Evolutionary conservation across 2,888 invertebrate genomes (phyloP).

Genomic region (Limnephilus lunatus): DNA sequence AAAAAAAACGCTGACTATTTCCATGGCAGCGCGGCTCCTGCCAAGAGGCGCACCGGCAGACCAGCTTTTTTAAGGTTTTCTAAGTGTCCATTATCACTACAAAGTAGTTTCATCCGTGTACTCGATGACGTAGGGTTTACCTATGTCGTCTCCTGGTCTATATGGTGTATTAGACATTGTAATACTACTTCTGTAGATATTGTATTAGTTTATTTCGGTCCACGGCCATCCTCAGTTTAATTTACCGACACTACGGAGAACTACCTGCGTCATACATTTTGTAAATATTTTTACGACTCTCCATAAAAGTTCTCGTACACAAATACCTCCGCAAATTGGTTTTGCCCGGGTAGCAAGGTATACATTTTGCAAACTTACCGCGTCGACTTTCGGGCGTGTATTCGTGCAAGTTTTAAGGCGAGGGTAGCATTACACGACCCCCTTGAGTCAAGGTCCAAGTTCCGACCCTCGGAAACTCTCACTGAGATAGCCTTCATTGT

Average conservation of each 20-base stretch:
- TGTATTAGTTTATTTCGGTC: background rate
- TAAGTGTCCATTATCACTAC: too few relatives aligned
- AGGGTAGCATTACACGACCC: background rate
- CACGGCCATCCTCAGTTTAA: background rate
- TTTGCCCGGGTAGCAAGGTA: background rate
- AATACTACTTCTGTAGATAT: background rate
- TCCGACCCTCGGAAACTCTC: background rate
- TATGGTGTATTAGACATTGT: too few relatives aligned
- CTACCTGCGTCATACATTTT: background rate
- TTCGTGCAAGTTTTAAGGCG: background rate
- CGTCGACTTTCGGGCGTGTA: background rate
- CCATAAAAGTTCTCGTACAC: background rate
- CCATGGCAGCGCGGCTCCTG: too few relatives aligned
- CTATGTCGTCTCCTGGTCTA: too few relatives aligned
- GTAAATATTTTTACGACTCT: background rate
- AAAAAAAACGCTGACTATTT: too few relatives aligned
- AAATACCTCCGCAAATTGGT: background rate
- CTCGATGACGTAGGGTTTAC: too few relatives aligned
- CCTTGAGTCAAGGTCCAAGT: background rate
- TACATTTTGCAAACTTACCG: background rate
- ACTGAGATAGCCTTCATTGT: background rate
- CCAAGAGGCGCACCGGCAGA: too few relatives aligned
- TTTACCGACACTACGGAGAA: background rate
- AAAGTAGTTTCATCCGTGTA: too few relatives aligned
- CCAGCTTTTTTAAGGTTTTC: too few relatives aligned